Conservation (phyloP, 1,140 invertebrate genomes). For the Heliothis subflexa region DNA sequence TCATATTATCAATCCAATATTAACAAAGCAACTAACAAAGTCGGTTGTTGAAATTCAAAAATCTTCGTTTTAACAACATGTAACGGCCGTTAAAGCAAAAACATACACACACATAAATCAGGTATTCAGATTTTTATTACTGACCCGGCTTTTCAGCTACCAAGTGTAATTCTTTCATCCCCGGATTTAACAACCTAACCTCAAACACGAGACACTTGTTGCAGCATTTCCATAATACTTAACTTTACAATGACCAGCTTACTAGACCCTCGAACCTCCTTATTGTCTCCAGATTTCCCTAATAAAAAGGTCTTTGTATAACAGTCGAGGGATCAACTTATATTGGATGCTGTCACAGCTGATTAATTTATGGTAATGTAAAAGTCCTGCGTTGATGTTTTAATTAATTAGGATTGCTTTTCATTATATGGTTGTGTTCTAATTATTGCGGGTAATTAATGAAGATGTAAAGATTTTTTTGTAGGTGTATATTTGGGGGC, state of each 20-base stretch:
- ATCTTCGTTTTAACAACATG: too few relatives aligned
- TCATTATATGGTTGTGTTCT: neutral
- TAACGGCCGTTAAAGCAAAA: too few relatives aligned
- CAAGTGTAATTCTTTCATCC: constrained; percentile 2
- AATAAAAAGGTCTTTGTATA: neutral
- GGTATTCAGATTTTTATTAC: too few relatives aligned
- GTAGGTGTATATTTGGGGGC: neutral
- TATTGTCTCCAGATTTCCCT: neutral
- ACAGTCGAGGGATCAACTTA: neutral
- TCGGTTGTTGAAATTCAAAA: too few relatives aligned
- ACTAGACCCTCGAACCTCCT: neutral
- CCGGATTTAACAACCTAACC: neutral
- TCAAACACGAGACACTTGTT: constrained; percentile 8
- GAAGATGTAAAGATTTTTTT: neutral
- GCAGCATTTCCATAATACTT: constrained; percentile 15
- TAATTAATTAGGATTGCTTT: constrained; percentile 1
- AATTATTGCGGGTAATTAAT: neutral
- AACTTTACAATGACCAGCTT: constrained; percentile 11
- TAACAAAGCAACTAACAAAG: too few relatives aligned
- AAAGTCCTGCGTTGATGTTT: neutral
- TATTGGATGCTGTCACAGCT: neutral
- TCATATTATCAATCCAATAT: too few relatives aligned
- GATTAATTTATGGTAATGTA: constrained; percentile 10
- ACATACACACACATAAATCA: too few relatives aligned
- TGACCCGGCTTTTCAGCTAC: too few relatives aligned